These are phyloP conservation scores for Garrulus glandarius DNA, from an alignment of 2,797 vertebrate genomes.

Conservation along the genomic window DNA sequence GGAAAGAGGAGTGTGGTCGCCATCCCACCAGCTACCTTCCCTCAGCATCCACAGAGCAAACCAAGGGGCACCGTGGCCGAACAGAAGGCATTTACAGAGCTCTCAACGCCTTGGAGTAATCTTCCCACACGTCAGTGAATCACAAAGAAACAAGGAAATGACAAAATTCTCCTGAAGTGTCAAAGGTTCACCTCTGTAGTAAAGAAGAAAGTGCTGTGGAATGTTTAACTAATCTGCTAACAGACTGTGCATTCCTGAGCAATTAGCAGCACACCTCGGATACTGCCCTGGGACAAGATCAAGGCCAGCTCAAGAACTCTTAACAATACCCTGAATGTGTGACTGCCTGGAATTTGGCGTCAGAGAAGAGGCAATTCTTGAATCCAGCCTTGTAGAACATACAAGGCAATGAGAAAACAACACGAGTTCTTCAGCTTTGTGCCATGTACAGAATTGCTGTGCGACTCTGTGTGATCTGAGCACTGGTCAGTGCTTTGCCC, in stretches of 20 bases:
- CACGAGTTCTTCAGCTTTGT: neutral
- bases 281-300: conserved; percentile 1
- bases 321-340: neutral
- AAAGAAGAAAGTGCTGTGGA: neutral
- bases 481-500: neutral
- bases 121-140: conserved; percentile 26
- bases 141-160: conserved; percentile 38
- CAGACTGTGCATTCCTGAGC: neutral
- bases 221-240: conserved; percentile 6
- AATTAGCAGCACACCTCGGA: neutral
- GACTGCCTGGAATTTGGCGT: neutral
- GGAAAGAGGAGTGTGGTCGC: neutral
- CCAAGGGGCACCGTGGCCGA: neutral
- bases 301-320: neutral
- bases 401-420: neutral
- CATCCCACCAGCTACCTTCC: neutral
- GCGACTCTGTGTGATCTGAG: neutral
- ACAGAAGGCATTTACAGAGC: neutral
- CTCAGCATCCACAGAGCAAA: neutral
- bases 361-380: neutral
- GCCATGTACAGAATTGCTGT: neutral
- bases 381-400: neutral
- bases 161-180: conserved; percentile 19
- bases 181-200: conserved; percentile 13
- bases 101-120: neutral